Base-by-base conservation (phyloP, 2,797 vertebrate species). In the Dicrostonyx torquatus region DNA sequence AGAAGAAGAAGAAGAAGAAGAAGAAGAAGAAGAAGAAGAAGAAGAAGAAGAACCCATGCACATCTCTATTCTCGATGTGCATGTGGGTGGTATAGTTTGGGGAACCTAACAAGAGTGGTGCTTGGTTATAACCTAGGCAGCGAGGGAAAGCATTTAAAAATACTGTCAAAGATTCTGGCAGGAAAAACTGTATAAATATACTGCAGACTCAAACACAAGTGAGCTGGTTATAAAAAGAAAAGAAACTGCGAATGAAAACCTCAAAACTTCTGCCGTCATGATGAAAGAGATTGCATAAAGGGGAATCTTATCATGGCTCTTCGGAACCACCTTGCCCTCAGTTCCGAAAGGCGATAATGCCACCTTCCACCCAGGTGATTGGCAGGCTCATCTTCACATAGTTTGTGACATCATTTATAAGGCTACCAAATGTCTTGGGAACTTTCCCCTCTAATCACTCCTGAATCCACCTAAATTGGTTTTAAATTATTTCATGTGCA, bases 401-500 rank as follows among this genome's bases (percentile, higher is more conserved):
- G 94, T 97, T 97, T 96, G 77, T 92, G 95, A 97, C 97, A 97
- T 97, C 97, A 97, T 96, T 97, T 97, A 96, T 96, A 97, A 97
- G 95, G 93, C 93, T 96, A 97, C 93, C 96, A 97, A 97, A 96
- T 97, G 95, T 97, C 97, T 97, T 97, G 96, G 96, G 97, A 97
- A 96, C 88, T 96, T 97, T 93, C 96, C 83, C 91, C 95, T 97
- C 96, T 97, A 97, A 97, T 97, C 97, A 96, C 96, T 94, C 92
- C 95, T 62, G 92, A 97, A 97, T 96, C 95, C 84, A 0, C 92
- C 94, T 93, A 97, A 97, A 97, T 97, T 96, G 95, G 95, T 95
- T 97, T 97, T 97, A 97, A 97, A 97, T 97, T 97, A 97, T 97
- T 97, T 93, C 93, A 96, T 94, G 96, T 82, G 45, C 96, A 95